Conservation (phyloP, 1,140 invertebrate genomes). For the Drosophila punjabiensis region DNA sequence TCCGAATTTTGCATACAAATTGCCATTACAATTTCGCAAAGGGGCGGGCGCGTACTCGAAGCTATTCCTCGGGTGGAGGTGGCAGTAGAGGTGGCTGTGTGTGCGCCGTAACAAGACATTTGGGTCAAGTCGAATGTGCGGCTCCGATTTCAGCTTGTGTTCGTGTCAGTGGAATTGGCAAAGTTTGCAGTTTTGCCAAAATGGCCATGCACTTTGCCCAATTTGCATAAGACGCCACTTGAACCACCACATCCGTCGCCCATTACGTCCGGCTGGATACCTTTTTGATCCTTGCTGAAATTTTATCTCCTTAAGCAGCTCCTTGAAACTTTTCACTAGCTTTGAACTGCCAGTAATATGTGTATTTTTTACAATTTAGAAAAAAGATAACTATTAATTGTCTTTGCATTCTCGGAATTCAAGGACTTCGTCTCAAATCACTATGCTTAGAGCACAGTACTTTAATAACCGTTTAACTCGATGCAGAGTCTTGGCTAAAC, state of each 20-base stretch:
- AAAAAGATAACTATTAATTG: neutral
- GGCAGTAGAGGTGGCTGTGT: constrained; percentile 3
- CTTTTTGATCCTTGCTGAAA: constrained; percentile 10
- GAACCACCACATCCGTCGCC: constrained; percentile 54
- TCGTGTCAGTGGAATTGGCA: constrained; percentile 33
- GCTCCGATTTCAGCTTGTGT: constrained; percentile 52
- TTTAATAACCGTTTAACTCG: neutral
- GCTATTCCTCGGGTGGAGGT: neutral
- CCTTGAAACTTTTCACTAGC: neutral
- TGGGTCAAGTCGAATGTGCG: constrained; percentile 69
- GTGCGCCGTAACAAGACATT: constrained; percentile 43
- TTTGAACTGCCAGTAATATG: neutral
- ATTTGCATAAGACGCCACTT: constrained; percentile 62
- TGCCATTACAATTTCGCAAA: constrained; percentile 64
- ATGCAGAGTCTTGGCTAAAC: neutral
- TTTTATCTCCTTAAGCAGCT: neutral
- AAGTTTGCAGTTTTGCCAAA: constrained; percentile 53
- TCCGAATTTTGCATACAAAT: constrained; percentile 78
- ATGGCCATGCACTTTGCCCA: constrained; percentile 48
- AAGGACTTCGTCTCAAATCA: neutral
- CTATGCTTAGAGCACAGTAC: neutral
- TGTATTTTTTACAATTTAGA: neutral
- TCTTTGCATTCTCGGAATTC: neutral
- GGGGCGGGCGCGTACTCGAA: constrained; percentile 9
- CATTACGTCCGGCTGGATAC: constrained; percentile 11